These are phyloP conservation scores for Gonatopus flavifemur DNA, from an alignment of 1,140 invertebrate genomes.

Conservation along the genomic window DNA sequence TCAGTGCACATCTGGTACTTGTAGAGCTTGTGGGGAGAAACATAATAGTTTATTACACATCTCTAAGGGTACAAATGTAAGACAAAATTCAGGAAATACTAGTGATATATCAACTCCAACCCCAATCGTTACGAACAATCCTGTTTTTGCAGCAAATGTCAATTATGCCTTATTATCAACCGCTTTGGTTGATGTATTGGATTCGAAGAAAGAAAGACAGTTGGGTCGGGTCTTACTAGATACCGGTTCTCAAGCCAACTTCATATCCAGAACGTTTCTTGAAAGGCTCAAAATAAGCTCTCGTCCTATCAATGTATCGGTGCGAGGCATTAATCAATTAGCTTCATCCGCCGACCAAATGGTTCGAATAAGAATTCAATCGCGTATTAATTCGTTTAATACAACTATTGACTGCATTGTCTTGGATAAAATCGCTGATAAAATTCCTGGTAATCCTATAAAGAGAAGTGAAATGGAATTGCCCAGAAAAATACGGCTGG, in stretches of 20 bases:
- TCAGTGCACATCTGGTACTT: too few relatives aligned
- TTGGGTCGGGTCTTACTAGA: conserved; percentile 1
- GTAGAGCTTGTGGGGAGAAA: too few relatives aligned
- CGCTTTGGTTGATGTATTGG: neutral
- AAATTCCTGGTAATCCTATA: neutral
- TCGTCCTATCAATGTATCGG: neutral
- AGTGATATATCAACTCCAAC: too few relatives aligned
- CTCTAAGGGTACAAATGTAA: too few relatives aligned
- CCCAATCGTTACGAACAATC: too few relatives aligned
- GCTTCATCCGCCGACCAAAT: neutral
- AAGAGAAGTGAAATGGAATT: neutral
- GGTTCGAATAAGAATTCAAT: neutral
- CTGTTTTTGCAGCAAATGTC: too few relatives aligned
- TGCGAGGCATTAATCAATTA: neutral
- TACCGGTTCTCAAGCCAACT: conserved; percentile 9
- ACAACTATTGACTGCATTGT: too few relatives aligned
- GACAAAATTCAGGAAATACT: too few relatives aligned
- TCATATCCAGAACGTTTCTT: conserved; percentile 1
- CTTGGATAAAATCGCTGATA: neutral
- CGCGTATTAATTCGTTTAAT: neutral
- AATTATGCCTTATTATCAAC: neutral
- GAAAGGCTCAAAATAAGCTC: neutral
- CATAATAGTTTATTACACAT: too few relatives aligned
- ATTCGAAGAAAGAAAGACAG: neutral
- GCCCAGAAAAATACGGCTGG: conserved; percentile 3